Conservation (phyloP, 2,888 invertebrate genomes). For the Eupithecia insigniata region DNA sequence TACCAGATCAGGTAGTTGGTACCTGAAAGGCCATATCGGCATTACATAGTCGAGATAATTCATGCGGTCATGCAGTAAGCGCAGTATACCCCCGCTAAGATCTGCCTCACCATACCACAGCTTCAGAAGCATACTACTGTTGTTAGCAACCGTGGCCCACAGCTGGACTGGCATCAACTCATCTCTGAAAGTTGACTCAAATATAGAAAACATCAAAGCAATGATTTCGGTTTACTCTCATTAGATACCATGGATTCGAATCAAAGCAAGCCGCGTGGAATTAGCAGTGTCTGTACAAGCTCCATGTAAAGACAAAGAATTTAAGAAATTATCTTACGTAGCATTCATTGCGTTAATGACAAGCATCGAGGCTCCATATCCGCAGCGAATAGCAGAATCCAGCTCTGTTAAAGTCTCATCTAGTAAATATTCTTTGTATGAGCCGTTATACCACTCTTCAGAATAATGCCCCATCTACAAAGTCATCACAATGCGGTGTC, state of each 20-base stretch:
- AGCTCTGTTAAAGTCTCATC: conserved; percentile 60
- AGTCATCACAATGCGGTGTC: background rate
- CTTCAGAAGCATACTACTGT: conserved; percentile 67
- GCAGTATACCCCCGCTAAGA: conserved; percentile 60
- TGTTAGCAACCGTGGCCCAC: conserved; percentile 59
- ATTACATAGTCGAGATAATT: conserved; percentile 60
- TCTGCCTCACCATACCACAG: conserved; percentile 58
- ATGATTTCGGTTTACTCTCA: background rate
- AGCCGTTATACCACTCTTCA: conserved; percentile 59
- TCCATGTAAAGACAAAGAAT: background rate
- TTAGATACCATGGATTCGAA: background rate
- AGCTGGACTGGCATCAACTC: conserved; percentile 54
- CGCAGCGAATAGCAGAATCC: conserved; percentile 65
- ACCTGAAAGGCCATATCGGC: conserved; percentile 72
- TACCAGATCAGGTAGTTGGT: background rate
- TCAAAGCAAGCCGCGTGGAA: background rate
- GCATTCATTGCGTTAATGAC: conserved; percentile 65
- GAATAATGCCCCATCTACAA: conserved; percentile 65
- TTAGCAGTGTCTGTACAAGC: background rate
- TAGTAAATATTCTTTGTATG: conserved; percentile 60
- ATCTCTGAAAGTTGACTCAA: conserved; percentile 50
- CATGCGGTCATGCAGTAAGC: conserved; percentile 56
- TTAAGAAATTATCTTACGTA: conserved; percentile 52
- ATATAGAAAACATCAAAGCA: background rate
- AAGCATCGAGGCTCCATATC: conserved; percentile 57